Evolutionary conservation across 1,140 invertebrate species (phyloP), one percentile per base, ranked within the genome.

Genomic region (Cyphomyrmex costatus): DNA sequence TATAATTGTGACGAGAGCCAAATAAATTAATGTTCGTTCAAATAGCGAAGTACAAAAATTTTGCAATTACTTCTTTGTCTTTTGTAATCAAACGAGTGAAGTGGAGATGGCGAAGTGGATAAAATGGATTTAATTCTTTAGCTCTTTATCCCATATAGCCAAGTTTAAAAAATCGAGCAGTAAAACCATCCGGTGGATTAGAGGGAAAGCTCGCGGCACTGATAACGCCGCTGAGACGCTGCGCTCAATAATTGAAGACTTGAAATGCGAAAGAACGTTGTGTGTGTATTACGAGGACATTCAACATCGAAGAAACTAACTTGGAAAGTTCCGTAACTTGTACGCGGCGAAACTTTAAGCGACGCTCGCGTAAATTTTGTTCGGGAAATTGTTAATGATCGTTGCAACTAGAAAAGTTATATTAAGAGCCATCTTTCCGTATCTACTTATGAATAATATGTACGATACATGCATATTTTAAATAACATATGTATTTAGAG

Each of bases 241-340:
- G 49, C 21, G 46, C 21, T 80, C 77, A 66, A 70, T 80, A 70
- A 80, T 80, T 80, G 46, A 79, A 68, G 77, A 68, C 61, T 79
- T 79, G 61, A 70, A 80, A 80, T 53, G 46, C 46, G 63, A 68
- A 80, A 68, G 46, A 68, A 68, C 30, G n/a, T 30, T 53, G 42
- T 78, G 12, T 78, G 60, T 78, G 60, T 77, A 49, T 63, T 51
- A 79, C 21, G 46, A 80, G 60, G 63, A 68, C 77, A 70, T 70
- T 80, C 77, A 36, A 68, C 77, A 53, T 24, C 46, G 42, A 53
- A n/a, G 77, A n/a, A 53, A 80, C 27, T 53, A 56, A 30, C 63
- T 53, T 36, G 21, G 63, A 70, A 80, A 80, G 77, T 80, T 80
- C 46, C 63, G 10, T 36, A 68, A 70, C 63, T 70, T 68, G 77